These are phyloP conservation scores for Zosterops lateralis DNA, from an alignment of 2,113 vertebrate genomes.

Conservation along the genomic window DNA sequence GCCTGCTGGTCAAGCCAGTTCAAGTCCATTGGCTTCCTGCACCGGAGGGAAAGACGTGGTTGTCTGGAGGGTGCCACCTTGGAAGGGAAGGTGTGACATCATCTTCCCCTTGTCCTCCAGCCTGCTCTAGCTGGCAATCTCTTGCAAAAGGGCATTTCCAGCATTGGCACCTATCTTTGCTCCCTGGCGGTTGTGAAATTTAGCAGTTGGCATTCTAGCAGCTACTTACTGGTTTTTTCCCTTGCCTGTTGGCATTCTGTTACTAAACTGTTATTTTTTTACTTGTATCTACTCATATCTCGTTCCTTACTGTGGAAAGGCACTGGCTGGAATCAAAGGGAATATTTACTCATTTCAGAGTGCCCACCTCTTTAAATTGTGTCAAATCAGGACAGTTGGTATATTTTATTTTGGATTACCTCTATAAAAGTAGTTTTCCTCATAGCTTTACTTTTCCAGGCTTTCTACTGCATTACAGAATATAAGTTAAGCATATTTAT, in stretches of 20 bases:
- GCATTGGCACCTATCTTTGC: neutral
- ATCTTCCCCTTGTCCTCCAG: neutral
- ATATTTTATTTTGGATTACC: neutral
- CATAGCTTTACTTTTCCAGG: neutral
- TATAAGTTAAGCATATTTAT: neutral
- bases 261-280: neutral
- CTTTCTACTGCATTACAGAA: neutral
- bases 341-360: neutral
- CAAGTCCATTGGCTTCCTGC: accelerated
- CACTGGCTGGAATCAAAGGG: neutral
- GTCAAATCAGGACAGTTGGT: neutral
- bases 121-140: accelerated
- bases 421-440: neutral
- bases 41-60: accelerated
- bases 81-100: neutral
- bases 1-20: neutral
- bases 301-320: neutral
- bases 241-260: neutral
- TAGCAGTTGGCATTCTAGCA: neutral
- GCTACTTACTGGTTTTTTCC: neutral
- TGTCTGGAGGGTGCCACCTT: neutral
- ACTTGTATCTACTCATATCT: neutral
- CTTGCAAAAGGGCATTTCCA: accelerated
- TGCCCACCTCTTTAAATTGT: neutral
- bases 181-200: neutral